Percentiles rank a stretch among this genome's conserved stretches.
phyloP scores from a whole-genome alignment of 2,888 invertebrate genomes.

The Acanthosepion lycidas region DNA sequence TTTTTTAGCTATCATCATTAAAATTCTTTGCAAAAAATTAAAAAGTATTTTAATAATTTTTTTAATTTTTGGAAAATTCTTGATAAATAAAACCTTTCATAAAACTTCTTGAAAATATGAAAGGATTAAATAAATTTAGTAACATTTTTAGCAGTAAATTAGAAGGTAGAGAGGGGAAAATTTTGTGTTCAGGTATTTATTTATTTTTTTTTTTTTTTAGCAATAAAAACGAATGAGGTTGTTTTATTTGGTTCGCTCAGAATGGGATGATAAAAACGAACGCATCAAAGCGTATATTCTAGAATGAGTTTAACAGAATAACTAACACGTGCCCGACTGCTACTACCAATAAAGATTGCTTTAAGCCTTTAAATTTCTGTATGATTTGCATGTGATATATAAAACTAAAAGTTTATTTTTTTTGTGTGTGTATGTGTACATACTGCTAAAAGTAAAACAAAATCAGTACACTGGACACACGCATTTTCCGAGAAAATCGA shows the following conservation, averaged over 20 bases:
- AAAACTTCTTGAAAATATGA: not conserved
- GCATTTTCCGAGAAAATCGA: not conserved
- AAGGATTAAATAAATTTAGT: not conserved
- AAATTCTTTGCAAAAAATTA: too few relatives aligned
- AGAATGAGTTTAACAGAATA: not conserved
- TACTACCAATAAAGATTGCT: not conserved
- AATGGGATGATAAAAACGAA: not conserved
- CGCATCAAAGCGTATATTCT: not conserved
- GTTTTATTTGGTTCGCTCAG: not conserved
- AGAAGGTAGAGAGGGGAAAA: not conserved
- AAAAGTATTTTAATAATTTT: too few relatives aligned
- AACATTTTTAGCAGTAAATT: not conserved
- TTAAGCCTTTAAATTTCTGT: not conserved
- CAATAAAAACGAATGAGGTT: not conserved
- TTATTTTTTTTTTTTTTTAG: not conserved
- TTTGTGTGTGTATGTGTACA: not conserved
- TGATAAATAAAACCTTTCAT: not conserved
- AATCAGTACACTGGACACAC: not conserved
- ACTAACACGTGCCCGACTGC: conserved; percentile 6
- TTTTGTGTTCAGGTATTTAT: not conserved
- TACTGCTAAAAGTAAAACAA: too few relatives aligned
- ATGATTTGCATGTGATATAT: not conserved
- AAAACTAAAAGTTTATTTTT: not conserved
- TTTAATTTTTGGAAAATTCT: too few relatives aligned
- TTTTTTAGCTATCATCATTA: too few relatives aligned